Conservation (phyloP, 2,797 vertebrate species). For the Arnoldichthys spilopterus region DNA sequence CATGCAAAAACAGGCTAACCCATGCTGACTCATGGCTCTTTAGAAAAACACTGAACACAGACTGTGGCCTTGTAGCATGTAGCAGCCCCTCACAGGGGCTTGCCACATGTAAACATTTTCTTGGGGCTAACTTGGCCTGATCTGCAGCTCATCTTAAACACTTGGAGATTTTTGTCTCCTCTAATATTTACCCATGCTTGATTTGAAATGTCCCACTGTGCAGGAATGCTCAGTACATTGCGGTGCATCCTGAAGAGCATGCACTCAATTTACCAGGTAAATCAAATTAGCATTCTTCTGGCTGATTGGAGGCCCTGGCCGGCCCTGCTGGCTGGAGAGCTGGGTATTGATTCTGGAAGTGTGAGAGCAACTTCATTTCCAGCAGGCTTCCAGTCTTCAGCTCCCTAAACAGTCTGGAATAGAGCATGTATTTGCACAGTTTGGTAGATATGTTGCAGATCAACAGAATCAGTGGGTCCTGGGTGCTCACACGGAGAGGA, state of each 20-base stretch:
- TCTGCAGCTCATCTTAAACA: constrained; percentile 59
- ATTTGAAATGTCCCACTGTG: constrained; percentile 53
- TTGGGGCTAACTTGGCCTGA: constrained; percentile 64
- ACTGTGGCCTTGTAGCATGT: constrained; percentile 74
- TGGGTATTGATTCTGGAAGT: constrained; percentile 57
- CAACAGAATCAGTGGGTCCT: constrained; percentile 32
- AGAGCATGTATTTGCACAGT: constrained; percentile 51
- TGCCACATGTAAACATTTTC: constrained; percentile 67
- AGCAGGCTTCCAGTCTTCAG: constrained; percentile 27
- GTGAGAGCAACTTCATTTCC: constrained; percentile 44
- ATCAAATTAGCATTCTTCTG: constrained; percentile 44
- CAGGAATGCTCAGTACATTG: neutral
- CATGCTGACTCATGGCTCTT: constrained; percentile 76
- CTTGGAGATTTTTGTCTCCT: constrained; percentile 61
- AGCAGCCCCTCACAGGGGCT: constrained; percentile 45
- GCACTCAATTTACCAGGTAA: constrained; percentile 36
- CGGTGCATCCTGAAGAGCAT: constrained; percentile 1
- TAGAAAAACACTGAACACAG: constrained; percentile 78
- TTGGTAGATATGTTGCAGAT: constrained; percentile 45
- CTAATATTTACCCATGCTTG: constrained; percentile 56
- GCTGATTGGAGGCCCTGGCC: constrained; percentile 16
- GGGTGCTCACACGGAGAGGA: constrained; percentile 25
- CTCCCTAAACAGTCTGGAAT: constrained; percentile 28
- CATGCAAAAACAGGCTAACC: constrained; percentile 65
- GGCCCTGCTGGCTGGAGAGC: constrained; percentile 25